Conservation (phyloP, 2,113 vertebrate genomes). For the Labeo catla region DNA sequence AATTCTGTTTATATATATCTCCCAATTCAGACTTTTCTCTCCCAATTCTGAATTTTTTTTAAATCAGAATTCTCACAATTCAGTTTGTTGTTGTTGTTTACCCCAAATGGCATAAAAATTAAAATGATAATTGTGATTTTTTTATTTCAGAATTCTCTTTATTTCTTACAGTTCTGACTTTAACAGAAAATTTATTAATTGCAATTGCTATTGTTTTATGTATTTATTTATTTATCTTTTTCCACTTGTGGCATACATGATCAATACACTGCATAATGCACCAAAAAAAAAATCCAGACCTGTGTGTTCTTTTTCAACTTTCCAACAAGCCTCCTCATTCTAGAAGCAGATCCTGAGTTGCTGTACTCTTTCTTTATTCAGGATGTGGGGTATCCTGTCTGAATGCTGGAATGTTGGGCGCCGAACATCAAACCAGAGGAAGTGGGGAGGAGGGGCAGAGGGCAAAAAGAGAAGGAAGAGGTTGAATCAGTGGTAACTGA, state of each 20-base stretch:
- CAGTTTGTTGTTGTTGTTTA: no score
- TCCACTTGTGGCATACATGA: not conserved
- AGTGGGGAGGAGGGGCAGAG: conserved; percentile 66
- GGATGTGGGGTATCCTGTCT: conserved; percentile 86
- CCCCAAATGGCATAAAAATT: no score
- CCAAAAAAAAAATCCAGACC: not conserved
- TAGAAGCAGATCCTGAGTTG: not conserved
- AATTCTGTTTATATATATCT: no score
- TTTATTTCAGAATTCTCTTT: no score
- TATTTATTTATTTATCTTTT: no score
- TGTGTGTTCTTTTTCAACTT: not conserved
- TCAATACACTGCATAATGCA: not conserved
- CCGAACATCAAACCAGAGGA: conserved; percentile 75
- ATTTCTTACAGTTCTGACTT: not conserved
- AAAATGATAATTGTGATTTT: no score
- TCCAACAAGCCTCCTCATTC: not conserved
- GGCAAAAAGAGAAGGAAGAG: conserved; percentile 37
- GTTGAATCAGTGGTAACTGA: conserved; percentile 42
- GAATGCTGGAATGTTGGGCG: conserved; percentile 72
- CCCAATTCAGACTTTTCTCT: no score
- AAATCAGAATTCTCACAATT: no score
- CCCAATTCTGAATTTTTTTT: no score
- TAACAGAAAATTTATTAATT: no score
- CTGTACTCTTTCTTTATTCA: conserved; percentile 55
- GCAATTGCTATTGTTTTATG: no score